Percentiles rank a stretch among this genome's conserved stretches.
phyloP scores from a whole-genome alignment of 2,113 vertebrate genomes.

The Megalops atlanticus region DNA sequence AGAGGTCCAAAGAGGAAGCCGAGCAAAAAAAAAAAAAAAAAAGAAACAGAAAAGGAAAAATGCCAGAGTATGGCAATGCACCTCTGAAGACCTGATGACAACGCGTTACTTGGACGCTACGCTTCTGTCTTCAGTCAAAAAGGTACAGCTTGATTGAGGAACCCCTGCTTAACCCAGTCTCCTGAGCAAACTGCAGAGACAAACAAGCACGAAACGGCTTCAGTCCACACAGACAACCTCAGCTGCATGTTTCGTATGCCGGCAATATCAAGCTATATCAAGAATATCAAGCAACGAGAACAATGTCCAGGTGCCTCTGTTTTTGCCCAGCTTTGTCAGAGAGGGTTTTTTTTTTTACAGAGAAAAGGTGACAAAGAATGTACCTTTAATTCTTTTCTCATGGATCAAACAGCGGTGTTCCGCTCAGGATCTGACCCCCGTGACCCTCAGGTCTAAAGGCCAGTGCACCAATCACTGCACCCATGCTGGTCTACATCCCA shows the following conservation, averaged over 20 bases:
- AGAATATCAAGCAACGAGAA: too few species aligned
- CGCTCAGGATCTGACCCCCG: background rate
- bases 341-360: background rate
- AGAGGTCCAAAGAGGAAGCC: conserved; percentile 56
- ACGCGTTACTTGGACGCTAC: too few species aligned
- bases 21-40: conserved; percentile 50
- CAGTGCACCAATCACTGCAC: background rate
- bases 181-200: too few species aligned
- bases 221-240: background rate
- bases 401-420: background rate
- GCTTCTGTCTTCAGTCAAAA: too few species aligned
- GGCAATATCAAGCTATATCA: background rate
- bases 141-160: too few species aligned
- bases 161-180: too few species aligned
- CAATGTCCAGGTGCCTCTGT: background rate
- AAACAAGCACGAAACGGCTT: background rate
- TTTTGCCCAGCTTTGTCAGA: background rate
- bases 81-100: too few species aligned
- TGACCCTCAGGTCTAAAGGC: background rate
- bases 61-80: background rate
- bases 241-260: background rate
- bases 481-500: background rate
- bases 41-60: conserved; percentile 21
- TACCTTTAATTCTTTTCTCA: background rate
- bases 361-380: background rate